Evolutionary conservation across 2,888 invertebrate genomes (phyloP).

Genomic region (Celastrina argiolus): DNA sequence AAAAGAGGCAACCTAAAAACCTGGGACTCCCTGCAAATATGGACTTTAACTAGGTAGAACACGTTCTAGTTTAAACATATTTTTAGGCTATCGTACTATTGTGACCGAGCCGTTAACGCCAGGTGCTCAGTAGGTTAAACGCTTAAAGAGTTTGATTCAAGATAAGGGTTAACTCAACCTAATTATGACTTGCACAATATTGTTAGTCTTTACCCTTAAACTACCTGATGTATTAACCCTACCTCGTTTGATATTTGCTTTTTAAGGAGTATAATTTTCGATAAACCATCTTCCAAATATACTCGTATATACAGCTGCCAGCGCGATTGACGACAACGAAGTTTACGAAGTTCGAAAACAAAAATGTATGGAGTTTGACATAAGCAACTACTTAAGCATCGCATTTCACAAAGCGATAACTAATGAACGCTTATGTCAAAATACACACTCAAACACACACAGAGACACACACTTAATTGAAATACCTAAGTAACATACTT

Average conservation of each 20-base stretch:
- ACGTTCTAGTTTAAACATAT: not conserved
- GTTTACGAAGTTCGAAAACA: no score
- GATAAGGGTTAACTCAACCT: conserved; percentile 18
- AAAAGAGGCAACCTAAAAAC: not conserved
- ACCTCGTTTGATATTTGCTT: not conserved
- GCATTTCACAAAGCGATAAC: no score
- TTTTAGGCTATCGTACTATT: not conserved
- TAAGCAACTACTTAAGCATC: no score
- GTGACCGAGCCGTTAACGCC: not conserved
- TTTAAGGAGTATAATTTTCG: not conserved
- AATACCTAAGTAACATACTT: no score
- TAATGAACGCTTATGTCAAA: no score
- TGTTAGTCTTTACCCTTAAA: conserved; percentile 1
- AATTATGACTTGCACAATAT: conserved; percentile 21
- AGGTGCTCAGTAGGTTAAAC: conserved; percentile 12
- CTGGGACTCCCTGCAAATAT: not conserved
- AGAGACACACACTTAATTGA: no score
- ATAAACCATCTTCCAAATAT: no score
- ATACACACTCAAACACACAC: no score
- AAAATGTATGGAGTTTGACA: no score
- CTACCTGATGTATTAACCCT: not conserved
- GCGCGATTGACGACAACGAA: no score
- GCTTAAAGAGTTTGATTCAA: conserved; percentile 9
- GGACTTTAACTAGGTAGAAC: not conserved
- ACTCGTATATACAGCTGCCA: no score